Conservation (phyloP, 1,140 invertebrate species). For the Drosophila lowei region DNA sequence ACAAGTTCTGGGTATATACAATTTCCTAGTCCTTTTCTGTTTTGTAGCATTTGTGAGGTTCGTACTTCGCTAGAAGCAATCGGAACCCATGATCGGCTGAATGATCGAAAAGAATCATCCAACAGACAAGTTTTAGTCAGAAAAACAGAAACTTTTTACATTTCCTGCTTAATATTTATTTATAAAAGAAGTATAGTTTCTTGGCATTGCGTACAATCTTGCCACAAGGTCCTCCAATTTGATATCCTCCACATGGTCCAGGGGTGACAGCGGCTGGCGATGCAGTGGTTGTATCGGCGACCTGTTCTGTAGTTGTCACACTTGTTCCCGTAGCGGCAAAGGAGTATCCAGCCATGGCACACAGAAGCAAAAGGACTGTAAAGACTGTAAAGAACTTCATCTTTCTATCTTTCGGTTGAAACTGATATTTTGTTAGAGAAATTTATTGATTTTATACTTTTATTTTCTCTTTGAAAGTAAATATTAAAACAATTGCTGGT, state of each 20-base stretch:
- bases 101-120: too few species aligned
- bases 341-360: background rate
- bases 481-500: conserved; percentile 4
- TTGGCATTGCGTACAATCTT: background rate
- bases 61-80: too few species aligned
- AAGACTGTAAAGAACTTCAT: conserved; percentile 8
- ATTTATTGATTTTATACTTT: background rate
- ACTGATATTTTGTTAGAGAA: background rate
- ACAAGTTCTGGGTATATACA: background rate
- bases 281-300: background rate
- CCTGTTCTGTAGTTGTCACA: background rate
- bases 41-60: too few species aligned
- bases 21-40: background rate
- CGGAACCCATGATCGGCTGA: too few species aligned
- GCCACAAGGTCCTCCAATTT: background rate
- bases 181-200: conserved; percentile 11
- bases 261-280: background rate
- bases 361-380: background rate
- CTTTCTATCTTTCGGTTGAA: background rate
- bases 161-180: background rate
- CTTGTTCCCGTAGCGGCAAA: background rate
- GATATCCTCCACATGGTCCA: background rate
- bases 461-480: background rate
- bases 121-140: too few species aligned
- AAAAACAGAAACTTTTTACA: too few species aligned